Evolutionary conservation across 1,140 invertebrate species (phyloP).

Genomic region (Lutraria rhynchaena): DNA sequence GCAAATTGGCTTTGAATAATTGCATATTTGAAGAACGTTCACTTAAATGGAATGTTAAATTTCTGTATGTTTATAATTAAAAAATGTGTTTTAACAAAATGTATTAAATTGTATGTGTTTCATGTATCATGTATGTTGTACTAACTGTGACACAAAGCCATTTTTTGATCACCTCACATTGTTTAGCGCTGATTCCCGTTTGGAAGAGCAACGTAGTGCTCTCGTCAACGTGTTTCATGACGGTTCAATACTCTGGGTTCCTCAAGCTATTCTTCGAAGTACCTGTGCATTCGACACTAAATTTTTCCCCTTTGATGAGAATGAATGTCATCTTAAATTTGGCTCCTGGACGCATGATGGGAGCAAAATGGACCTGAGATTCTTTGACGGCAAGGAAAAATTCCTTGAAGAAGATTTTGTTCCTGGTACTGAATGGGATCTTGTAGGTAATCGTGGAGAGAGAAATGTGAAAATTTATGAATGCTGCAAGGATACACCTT

Average conservation of each 20-base stretch:
- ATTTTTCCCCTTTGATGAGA: conserved; percentile 81
- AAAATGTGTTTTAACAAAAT: no score
- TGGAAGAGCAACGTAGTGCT: conserved; percentile 80
- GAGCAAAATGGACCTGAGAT: conserved; percentile 78
- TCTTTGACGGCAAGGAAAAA: conserved; percentile 73
- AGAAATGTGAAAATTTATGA: conserved; percentile 77
- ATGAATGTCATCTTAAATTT: conserved; percentile 80
- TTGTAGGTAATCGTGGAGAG: conserved; percentile 72
- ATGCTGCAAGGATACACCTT: conserved; percentile 80
- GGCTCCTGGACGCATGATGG: conserved; percentile 82
- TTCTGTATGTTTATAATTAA: no score
- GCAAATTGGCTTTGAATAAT: no score
- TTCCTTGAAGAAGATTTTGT: conserved; percentile 78
- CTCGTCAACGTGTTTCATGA: conserved; percentile 86
- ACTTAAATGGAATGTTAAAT: no score
- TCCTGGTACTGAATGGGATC: conserved; percentile 81
- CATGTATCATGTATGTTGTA: conserved; percentile 29
- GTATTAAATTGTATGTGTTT: background rate
- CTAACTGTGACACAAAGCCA: conserved; percentile 7
- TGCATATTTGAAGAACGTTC: no score
- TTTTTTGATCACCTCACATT: conserved; percentile 19
- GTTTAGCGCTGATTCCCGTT: conserved; percentile 79
- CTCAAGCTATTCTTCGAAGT: conserved; percentile 98
- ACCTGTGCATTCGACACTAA: conserved; percentile 90
- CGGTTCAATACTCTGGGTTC: conserved; percentile 98